Percentiles rank a stretch among this genome's conserved stretches.
These are phyloP conservation scores for Botrylloides violaceus DNA, from an alignment of 23 tunicate species.

Conservation along the genomic window DNA sequence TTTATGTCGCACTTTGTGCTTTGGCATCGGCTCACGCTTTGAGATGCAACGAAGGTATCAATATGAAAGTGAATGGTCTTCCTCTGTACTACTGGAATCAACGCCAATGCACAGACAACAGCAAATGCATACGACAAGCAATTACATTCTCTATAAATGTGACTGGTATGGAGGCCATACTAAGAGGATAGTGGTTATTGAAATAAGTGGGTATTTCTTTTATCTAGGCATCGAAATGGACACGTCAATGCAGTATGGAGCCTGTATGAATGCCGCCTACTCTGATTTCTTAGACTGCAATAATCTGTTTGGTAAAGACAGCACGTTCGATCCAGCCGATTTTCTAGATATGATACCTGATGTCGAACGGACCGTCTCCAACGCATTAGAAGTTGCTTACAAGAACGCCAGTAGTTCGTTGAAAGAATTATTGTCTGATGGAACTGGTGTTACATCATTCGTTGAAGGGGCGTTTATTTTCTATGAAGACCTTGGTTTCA, in stretches of 20 bases:
- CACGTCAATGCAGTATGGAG: neutral
- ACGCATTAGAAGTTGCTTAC: neutral
- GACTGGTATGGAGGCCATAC: neutral
- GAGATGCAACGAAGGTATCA: conserved; percentile 11
- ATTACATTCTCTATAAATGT: neutral
- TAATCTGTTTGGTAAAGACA: conserved; percentile 11
- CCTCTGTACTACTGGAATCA: conserved; percentile 4
- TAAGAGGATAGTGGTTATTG: neutral
- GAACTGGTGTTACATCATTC: neutral
- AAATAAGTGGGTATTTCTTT: neutral
- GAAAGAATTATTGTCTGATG: conserved; percentile 5
- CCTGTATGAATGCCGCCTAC: neutral
- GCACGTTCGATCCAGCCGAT: conserved; percentile 19
- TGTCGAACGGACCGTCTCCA: neutral
- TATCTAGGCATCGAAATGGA: neutral
- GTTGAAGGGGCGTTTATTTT: neutral
- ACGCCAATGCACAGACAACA: neutral
- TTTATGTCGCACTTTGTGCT: neutral
- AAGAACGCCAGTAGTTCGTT: neutral
- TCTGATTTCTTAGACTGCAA: conserved; percentile 9
- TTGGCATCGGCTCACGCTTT: neutral
- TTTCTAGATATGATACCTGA: conserved; percentile 9
- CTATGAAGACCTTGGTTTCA: conserved; percentile 7
- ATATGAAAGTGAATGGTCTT: neutral
- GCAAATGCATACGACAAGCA: conserved; percentile 15